Base-by-base conservation (phyloP, 1,140 invertebrate genomes). In the Tenebrio molitor region DNA sequence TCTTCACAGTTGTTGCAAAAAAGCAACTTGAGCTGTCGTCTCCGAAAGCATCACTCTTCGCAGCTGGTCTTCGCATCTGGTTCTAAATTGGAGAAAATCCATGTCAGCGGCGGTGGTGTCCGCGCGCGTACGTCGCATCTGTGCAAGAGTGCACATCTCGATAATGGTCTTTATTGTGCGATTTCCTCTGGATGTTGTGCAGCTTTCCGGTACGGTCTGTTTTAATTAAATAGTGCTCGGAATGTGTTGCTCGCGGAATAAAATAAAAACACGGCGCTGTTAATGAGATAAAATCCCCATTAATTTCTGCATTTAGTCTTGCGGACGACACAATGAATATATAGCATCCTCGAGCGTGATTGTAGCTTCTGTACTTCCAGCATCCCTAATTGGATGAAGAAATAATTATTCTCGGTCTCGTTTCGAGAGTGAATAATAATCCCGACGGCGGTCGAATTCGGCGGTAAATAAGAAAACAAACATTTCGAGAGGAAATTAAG, bases 231-330 rank as follows among this genome's bases (percentile, higher is more conserved):
- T 66, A 66, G 36, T 44, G 62, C 33, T 65, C 39, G 34, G 42
- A 65, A 66, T 44, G 42, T 44, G 42, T 44, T 29, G 21, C 36
- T 46, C 12, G 66, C 34, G 53, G 50, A 64, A 63, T 39, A 76
- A 76, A 77, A 77, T 76, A 76, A 77, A 77, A 77, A 63, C 74
- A 70, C 41, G 69, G 64, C 39, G 17, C 72, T 69, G 72, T 77
- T 77, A 77, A 77, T 77, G 76, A 77, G 76, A 77, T 77, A 77
- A 77, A 74, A 77, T 76, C 72, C 74, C 76, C 76, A 77, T 77
- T 77, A 77, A 77, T 77, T 76, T 77, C 70, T 75, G 65, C 74
- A 74, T 77, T 77, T 76, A 76, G 73, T 74, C 69, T 72, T 67
- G 44, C 53, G 58, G 74, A 76, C 72, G 76, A 71, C 74, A 77